A percentile compares a stretch with the other conserved stretches of the same genome.
Conservation (phyloP, 2,888 invertebrate genomes). For the Cabera pusaria region DNA sequence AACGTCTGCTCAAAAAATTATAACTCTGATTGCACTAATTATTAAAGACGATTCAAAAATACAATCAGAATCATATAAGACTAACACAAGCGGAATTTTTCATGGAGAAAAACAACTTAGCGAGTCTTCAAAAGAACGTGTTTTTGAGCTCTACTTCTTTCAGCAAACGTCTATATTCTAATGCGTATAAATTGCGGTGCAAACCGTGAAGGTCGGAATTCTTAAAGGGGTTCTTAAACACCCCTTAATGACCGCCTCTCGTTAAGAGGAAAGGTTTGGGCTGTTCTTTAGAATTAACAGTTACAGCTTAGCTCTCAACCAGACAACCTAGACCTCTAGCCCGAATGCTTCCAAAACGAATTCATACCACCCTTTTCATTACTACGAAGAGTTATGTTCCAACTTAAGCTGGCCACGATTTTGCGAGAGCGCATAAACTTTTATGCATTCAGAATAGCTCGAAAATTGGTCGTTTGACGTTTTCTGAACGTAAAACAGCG, state of each 20-base stretch:
- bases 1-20: no score
- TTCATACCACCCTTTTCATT: not conserved
- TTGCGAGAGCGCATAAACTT: slow-evolving; percentile 66
- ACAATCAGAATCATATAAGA: no score
- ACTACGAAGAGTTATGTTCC: slow-evolving; percentile 34
- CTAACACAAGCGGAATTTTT: no score
- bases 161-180: slow-evolving; percentile 22
- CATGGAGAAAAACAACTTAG: no score
- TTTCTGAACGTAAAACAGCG: slow-evolving; percentile 54
- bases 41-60: no score
- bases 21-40: no score
- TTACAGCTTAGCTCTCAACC: slow-evolving; percentile 50
- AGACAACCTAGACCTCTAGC: slow-evolving; percentile 35
- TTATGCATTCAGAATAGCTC: slow-evolving; percentile 72
- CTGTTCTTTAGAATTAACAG: slow-evolving; percentile 75
- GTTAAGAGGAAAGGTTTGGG: slow-evolving; percentile 73
- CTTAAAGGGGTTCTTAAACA: slow-evolving; percentile 52
- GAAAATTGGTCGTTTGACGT: slow-evolving; percentile 72
- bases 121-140: no score
- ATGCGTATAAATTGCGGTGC: slow-evolving; percentile 25
- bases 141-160: no score
- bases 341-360: slow-evolving; percentile 15
- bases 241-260: slow-evolving; percentile 68
- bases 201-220: slow-evolving; percentile 30
- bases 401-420: slow-evolving; percentile 42